Evolutionary conservation across 2,113 vertebrate species (phyloP).

Genomic region (Pygoscelis adeliae): DNA sequence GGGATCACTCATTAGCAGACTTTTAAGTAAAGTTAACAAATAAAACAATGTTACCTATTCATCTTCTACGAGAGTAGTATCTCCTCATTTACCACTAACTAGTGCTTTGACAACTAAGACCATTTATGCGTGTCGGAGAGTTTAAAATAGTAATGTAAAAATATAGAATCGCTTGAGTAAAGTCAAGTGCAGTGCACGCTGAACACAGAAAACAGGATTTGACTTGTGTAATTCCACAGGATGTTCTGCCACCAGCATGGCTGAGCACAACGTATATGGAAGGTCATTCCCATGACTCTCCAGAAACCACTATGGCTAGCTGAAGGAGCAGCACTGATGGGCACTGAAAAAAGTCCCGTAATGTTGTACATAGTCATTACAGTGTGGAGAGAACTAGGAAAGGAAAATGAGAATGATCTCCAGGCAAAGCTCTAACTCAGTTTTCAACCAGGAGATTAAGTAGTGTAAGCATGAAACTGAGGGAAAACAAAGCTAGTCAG

Average conservation of each 20-base stretch:
- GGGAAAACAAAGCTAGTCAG: neutral
- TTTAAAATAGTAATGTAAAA: neutral
- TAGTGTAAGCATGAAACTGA: neutral
- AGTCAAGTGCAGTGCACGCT: neutral
- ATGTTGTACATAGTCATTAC: neutral
- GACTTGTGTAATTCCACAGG: neutral
- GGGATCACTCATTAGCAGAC: conserved; percentile 19
- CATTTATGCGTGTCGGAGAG: neutral
- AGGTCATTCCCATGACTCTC: neutral
- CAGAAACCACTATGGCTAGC: neutral
- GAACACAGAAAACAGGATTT: neutral
- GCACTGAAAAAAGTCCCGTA: neutral
- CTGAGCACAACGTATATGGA: neutral
- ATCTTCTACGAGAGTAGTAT: neutral
- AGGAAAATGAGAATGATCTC: neutral
- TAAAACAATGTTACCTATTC: neutral
- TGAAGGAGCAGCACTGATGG: neutral
- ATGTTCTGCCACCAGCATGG: neutral
- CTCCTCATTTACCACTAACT: neutral
- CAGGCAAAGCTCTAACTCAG: neutral
- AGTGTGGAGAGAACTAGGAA: neutral
- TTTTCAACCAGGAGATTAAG: neutral
- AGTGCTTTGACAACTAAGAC: neutral
- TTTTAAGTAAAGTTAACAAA: conserved; percentile 41
- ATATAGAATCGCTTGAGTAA: neutral